Conservation (phyloP, 2,888 invertebrate genomes). For the Microdon myrmicae region DNA sequence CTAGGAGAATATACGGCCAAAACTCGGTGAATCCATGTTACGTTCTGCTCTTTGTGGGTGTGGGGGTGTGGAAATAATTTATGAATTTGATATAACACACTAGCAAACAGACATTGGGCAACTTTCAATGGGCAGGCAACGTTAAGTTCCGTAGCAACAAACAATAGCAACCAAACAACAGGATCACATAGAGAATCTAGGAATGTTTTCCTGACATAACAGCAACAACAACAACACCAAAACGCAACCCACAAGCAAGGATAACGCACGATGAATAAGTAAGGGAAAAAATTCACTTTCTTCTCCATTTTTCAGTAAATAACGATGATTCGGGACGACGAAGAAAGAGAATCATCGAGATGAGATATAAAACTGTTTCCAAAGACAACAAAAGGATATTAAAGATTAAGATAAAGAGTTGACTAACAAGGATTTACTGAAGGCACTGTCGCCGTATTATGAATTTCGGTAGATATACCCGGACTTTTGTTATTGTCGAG, state of each 20-base stretch:
- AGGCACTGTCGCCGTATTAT: not conserved
- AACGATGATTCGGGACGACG: too few relatives aligned
- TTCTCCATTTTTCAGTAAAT: too few relatives aligned
- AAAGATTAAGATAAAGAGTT: conserved; percentile 53
- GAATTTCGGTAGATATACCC: too few relatives aligned
- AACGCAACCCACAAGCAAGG: conserved; percentile 21
- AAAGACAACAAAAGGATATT: conserved; percentile 52
- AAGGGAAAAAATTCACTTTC: conserved; percentile 7
- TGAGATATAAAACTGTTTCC: conserved; percentile 47
- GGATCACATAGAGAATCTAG: too few relatives aligned
- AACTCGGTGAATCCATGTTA: too few relatives aligned
- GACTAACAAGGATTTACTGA: conserved; percentile 44
- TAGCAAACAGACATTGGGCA: conserved; percentile 34
- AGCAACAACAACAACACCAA: conserved; percentile 26
- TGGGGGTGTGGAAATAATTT: conserved; percentile 38
- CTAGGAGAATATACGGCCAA: not conserved
- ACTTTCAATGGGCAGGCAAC: conserved; percentile 40
- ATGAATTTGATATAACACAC: conserved; percentile 48
- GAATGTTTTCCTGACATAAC: too few relatives aligned
- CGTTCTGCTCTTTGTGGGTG: not conserved
- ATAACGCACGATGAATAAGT: conserved; percentile 43
- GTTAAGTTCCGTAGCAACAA: conserved; percentile 38
- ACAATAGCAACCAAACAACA: conserved; percentile 28
- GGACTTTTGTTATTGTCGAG: too few relatives aligned
- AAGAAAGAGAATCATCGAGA: conserved; percentile 29